phyloP scores from a whole-genome alignment of 2,797 vertebrate genomes.

The Lepus townsendii region DNA sequence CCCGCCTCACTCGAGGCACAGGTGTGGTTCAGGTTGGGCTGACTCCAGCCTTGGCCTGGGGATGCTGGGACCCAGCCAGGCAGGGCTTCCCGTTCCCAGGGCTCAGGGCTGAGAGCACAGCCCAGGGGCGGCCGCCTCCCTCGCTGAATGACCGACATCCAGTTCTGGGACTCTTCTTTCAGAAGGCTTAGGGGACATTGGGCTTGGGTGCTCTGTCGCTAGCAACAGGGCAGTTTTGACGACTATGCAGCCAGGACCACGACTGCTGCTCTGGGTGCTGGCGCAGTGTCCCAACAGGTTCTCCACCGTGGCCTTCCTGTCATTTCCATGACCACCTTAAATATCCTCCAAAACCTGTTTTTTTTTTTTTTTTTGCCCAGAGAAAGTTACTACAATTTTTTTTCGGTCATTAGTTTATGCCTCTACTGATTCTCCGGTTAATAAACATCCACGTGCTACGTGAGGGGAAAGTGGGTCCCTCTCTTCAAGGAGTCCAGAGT shows the following conservation, averaged over 20 bases:
- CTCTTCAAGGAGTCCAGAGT: not conserved
- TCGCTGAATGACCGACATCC: not conserved
- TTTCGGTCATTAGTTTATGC: not conserved
- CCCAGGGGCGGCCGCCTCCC: not conserved
- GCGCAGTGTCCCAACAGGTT: not conserved
- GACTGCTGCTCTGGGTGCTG: conserved; percentile 25
- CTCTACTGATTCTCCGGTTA: not conserved
- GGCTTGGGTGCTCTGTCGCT: not conserved
- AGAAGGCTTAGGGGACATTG: not conserved
- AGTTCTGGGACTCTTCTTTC: not conserved
- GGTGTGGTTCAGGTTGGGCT: not conserved
- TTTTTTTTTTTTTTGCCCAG: not conserved
- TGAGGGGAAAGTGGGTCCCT: not conserved
- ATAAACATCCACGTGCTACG: too few species aligned
- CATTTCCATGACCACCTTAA: not conserved
- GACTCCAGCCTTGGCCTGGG: not conserved
- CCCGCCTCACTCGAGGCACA: not conserved
- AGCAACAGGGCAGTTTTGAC: conserved; percentile 16
- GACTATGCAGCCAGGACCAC: not conserved
- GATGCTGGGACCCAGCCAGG: not conserved
- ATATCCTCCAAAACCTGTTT: not conserved
- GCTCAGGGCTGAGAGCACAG: fast-evolving
- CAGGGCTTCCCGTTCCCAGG: not conserved
- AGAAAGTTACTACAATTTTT: not conserved
- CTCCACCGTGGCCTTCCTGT: not conserved